Evolutionary conservation across 2,113 vertebrate species (phyloP).

Genomic region (Otocyon megalotis): DNA sequence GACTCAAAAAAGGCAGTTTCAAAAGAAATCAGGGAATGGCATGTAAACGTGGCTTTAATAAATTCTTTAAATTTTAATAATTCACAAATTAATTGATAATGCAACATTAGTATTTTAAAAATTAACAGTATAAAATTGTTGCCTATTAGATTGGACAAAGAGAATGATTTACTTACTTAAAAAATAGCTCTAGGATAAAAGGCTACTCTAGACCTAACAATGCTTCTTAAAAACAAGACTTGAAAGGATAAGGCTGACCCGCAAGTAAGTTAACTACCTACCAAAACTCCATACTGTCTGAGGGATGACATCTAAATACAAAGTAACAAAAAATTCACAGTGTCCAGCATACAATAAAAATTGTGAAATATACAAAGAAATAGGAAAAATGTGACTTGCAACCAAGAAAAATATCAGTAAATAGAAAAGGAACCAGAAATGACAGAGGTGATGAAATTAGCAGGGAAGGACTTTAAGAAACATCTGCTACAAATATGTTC

Average conservation of each 20-base stretch:
- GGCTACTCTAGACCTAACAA: neutral
- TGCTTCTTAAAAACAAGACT: neutral
- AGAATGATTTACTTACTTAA: neutral
- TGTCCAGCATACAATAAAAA: neutral
- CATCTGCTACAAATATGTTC: neutral
- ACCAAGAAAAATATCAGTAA: neutral
- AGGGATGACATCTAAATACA: neutral
- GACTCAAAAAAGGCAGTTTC: neutral
- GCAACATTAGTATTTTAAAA: neutral
- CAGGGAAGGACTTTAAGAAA: neutral
- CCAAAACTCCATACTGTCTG: neutral
- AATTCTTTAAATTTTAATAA: neutral
- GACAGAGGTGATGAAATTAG: neutral
- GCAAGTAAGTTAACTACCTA: neutral
- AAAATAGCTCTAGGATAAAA: neutral
- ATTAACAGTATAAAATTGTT: neutral
- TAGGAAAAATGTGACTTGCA: neutral
- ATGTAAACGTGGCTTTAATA: neutral
- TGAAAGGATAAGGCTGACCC: neutral
- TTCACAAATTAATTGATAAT: neutral
- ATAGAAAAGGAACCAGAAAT: neutral
- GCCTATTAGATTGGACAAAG: neutral
- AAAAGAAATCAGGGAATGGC: neutral
- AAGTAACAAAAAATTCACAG: neutral
- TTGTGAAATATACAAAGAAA: neutral